Evolutionary conservation across 2,888 invertebrate genomes (phyloP), one percentile per base, ranked within the genome.

Genomic region (Nomada fucata): DNA sequence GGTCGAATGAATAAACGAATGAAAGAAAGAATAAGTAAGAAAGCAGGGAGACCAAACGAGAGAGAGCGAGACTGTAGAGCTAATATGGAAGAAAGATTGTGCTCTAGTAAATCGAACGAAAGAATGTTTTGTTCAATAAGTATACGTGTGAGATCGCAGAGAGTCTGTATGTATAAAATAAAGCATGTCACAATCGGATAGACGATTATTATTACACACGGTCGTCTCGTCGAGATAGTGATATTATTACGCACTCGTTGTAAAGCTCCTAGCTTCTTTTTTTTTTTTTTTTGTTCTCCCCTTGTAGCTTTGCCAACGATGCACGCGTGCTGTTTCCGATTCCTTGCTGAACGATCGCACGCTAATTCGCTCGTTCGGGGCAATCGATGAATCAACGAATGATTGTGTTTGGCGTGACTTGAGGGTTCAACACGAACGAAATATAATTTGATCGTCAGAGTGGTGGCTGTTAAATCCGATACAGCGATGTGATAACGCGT

Each of bases 221-320:
- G 18, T 71, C 60, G 60, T 55, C 55, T 71, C 63, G 11, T 59
- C 15, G 65, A 57, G 69, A 70, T 55, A 80, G 76, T 61, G 61
- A 47, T 57, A 47, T 77, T 81, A 61, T 74, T 64, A 75, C 67
- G 52, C 52, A 78, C 76, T 78, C 73, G 77, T 83, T 77, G 84
- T 59, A 74, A 79, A 79, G 80, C 75, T 76, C n/a, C 71, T 55
- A 26, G 63, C 47, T 57, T 29, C 55, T 20, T 23, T 23, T 23
- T 23, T 23, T 23, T 23, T 26, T 26, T 55, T 55, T 71, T 71
- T 50, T 44, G 57, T 20, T 47, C n/a, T 18, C 61, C 44, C 26
- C 61, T 55, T 72, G 50, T 65, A 79, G 82, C 73, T 86, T 70
- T 76, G 20, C 68, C 77, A 84, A 76, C 80, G 77, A 82, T 36